Percentiles rank a stretch among this genome's conserved stretches.
phyloP scores from a whole-genome alignment of 2,888 invertebrate genomes.

The Petrolisthes manimaculis region DNA sequence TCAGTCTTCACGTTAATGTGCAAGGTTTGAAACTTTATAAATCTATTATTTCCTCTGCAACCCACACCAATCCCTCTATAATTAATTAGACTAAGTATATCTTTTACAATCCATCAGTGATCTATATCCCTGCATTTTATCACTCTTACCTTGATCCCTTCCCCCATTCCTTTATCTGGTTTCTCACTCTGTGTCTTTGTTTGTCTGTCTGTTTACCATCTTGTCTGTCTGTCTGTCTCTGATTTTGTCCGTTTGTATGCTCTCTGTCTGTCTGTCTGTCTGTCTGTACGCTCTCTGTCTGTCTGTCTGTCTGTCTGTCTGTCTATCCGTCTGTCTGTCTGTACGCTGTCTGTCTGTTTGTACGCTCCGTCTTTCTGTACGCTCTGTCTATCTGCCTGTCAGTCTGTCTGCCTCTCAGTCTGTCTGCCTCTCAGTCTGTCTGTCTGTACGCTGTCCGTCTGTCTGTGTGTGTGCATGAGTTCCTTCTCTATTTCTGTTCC shows the following conservation, averaged over 20 bases:
- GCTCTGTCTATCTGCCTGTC: not conserved
- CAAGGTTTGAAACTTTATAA: no score
- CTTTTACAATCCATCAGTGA: no score
- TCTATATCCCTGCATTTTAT: no score
- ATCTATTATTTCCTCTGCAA: no score
- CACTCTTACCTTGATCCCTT: no score
- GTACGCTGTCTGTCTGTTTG: not conserved
- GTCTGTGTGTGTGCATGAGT: not conserved
- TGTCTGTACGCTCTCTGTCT: not conserved
- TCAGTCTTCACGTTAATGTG: no score
- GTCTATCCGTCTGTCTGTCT: not conserved
- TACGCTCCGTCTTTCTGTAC: not conserved
- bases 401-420: not conserved
- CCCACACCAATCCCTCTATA: no score
- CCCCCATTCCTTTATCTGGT: no score
- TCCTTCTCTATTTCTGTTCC: conserved; percentile 13
- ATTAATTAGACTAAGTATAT: no score
- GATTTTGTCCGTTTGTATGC: not conserved
- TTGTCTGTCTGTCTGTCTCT: conserved; percentile 10
- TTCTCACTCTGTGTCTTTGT: not conserved
- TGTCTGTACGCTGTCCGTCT: conserved; percentile 20
- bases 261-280: not conserved
- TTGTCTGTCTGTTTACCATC: not conserved
- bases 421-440: conserved; percentile 10
- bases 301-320: not conserved